These are phyloP conservation scores for Phainopepla nitens DNA, from an alignment of 2,113 vertebrate genomes.

Conservation along the genomic window DNA sequence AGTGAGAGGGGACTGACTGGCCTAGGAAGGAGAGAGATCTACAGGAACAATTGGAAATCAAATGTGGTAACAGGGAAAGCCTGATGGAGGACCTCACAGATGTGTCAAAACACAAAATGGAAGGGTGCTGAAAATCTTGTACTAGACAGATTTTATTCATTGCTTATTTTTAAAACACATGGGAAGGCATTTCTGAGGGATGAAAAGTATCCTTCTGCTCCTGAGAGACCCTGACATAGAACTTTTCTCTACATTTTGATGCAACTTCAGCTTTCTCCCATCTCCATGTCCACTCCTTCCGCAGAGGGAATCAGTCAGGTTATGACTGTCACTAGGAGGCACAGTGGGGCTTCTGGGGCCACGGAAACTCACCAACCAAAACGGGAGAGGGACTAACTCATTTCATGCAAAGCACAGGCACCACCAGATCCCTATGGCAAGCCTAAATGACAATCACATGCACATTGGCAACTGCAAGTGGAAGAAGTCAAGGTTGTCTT, in stretches of 20 bases:
- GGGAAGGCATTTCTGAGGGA: not conserved
- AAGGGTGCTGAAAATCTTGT: not conserved
- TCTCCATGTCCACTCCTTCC: not conserved
- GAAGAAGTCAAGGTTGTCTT: conserved; percentile 36
- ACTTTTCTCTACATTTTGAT: not conserved
- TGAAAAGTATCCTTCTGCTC: not conserved
- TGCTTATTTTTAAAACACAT: not conserved
- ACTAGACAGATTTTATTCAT: not conserved
- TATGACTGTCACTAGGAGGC: not conserved
- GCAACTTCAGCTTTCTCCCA: not conserved
- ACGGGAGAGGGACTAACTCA: not conserved
- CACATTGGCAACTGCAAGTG: not conserved
- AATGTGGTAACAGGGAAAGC: not conserved
- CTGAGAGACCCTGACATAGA: not conserved
- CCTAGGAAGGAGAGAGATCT: not conserved
- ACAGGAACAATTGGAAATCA: not conserved
- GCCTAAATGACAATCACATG: not conserved
- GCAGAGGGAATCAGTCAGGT: not conserved
- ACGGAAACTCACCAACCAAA: not conserved
- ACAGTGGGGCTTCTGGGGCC: not conserved
- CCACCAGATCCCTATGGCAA: not conserved
- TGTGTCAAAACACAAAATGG: not conserved
- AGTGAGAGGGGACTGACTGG: not conserved
- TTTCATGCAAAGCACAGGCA: conserved; percentile 40
- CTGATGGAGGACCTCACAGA: not conserved